These are phyloP conservation scores for Astropecten irregularis DNA, from an alignment of 53 echinoderm and acorn worm species.

Conservation along the genomic window DNA sequence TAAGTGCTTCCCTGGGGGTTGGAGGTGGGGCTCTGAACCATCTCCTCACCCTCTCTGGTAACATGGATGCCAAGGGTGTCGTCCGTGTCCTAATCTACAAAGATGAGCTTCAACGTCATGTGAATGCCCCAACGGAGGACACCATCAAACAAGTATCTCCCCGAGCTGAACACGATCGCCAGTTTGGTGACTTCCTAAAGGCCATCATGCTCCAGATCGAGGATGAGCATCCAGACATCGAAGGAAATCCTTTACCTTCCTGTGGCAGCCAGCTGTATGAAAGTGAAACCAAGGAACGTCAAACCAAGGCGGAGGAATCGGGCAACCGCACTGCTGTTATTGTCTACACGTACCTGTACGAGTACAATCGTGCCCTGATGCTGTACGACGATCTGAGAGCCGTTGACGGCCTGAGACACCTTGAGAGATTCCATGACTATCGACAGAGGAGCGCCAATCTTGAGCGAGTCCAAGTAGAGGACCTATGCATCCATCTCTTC, in stretches of 20 bases:
- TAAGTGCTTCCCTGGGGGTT: constrained; percentile 75
- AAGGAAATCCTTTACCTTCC: not conserved
- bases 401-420: constrained; percentile 42
- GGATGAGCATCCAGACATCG: constrained; percentile 9
- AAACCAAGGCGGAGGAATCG: constrained; percentile 1
- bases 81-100: constrained; percentile 26
- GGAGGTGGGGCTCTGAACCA: constrained; percentile 59
- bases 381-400: constrained; percentile 75
- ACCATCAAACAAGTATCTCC: constrained; percentile 24
- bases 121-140: constrained; percentile 63
- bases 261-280: constrained; percentile 55
- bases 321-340: constrained; percentile 1
- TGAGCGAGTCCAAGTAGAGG: constrained; percentile 25
- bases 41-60: constrained; percentile 70
- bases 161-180: constrained; percentile 7
- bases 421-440: constrained; percentile 49
- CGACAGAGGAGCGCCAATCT: not conserved
- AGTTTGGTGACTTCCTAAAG: constrained; percentile 29
- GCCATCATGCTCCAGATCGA: constrained; percentile 62
- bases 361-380: constrained; percentile 70
- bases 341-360: constrained; percentile 59
- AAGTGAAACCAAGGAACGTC: constrained; percentile 40
- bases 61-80: constrained; percentile 70
- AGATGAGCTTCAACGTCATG: constrained; percentile 57
- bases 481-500: constrained; percentile 18